Evolutionary conservation across 2,888 invertebrate species (phyloP), one percentile per base, ranked within the genome.

Genomic region (Mactromeris polynyma): DNA sequence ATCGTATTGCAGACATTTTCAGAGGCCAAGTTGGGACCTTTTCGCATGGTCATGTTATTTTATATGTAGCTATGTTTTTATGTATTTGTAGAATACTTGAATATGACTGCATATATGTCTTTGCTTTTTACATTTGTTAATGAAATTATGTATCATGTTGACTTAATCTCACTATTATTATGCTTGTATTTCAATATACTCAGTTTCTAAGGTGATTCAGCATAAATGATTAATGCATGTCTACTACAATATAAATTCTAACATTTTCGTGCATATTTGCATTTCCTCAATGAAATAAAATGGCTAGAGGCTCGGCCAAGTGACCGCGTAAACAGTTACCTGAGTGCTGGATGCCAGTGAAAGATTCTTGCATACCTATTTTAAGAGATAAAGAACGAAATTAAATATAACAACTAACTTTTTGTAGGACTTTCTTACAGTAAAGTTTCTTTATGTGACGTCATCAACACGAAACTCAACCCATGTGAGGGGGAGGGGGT

Each of bases 21-120:
- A 86, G 85, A 92, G 92, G 91, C 91, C 93, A 93, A 91, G 91
- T 93, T 92, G 90, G 93, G 93, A 93, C 91, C 91, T 92, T 73
- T 91, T 46, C 86, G 89, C 89, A 90, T 92, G 91, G 91, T 89
- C 90, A 88, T 90, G 90, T 89, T 88, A 86, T 54, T 90, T 84
- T 81, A 42, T 84, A 78, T 78, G 84, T 84, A 84, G 84, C 84
- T 77, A 78, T 84, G 84, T 84, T 84, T 84, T 84, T 73, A 83
- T 83, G 83, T 83, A 84, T 73, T 54, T 78, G 84, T 84, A 84
- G 84, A 78, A 73, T 90, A 89, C 86, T 88, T 85, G 86, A 79
- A 89, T 89, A 81, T 91, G 91, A 91, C 88, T 91, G 89, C 84
- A 51, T 46, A 77, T 84, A 77, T 88, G 89, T 86, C 88, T 89